Evolutionary conservation across 2,113 vertebrate genomes (phyloP), one percentile per base, ranked within the genome.

Genomic region (Mola mola): DNA sequence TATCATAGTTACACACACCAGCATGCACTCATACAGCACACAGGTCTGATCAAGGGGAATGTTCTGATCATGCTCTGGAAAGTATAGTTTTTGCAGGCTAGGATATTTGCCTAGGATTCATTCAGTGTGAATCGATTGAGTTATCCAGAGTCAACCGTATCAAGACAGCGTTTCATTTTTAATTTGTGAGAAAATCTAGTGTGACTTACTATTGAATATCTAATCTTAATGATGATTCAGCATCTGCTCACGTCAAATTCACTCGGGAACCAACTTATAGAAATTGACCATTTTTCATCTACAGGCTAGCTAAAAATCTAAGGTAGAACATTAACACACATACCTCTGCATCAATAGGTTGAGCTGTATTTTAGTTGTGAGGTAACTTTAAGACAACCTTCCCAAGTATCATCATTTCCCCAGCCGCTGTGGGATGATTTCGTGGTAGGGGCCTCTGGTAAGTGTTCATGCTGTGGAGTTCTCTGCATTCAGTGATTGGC

Each of bases 381-480:
- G 22, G 55, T 42, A 9, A 49, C 43, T 12, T 26, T 7, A 26
- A 53, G 17, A 20, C 31, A 28, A 2, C 41, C 38, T 33, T 75
- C n/a, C 50, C 48, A 8, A 21, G 28, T 29, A 21, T 59, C 46
- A 17, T 53, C 42, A 9, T 21, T 15, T 55, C 49, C 47, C 17
- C 10, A 9, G 12, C 36, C 49, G 33, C 25, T 40, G 33, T 37
- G 9, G 29, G 50, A 48, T 78, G 44, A 75, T 49, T 51, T 52
- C 58, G 49, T 73, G 62, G 66, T 60, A 25, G 34, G 22, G 41
- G 68, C 31, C 44, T 50, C 60, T 67, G 37, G 58, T 69, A 44
- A 53, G 51, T 58, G 52, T 37, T 62, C 15, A 51, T 57, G 56
- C 65, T 67, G 64, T 38, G 62, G 75, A 66, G 42, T 65, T 65